phyloP scores from a whole-genome alignment of 1,140 invertebrate species.

The Neocloeon triangulifer region DNA sequence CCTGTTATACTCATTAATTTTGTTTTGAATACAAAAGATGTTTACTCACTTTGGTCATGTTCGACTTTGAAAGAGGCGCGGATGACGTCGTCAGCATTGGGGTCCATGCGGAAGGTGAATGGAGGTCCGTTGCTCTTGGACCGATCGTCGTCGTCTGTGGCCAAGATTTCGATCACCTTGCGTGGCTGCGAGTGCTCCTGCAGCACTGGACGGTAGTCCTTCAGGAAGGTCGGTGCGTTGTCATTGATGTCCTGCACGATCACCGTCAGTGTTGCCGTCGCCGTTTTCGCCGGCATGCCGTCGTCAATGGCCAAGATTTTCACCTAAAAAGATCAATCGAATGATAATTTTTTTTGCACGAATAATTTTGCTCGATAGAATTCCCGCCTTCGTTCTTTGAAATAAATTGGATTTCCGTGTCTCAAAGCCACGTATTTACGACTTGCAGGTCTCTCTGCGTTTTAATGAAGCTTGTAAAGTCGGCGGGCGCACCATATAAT shows the following conservation, averaged over 20 bases:
- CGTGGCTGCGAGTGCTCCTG: slow-evolving; percentile 72
- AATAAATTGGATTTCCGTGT: too few species aligned
- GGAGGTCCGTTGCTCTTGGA: slow-evolving; percentile 87
- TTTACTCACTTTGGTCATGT: slow-evolving; percentile 65
- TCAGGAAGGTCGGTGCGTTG: slow-evolving; percentile 72
- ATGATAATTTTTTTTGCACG: slow-evolving; percentile 1
- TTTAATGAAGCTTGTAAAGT: too few species aligned
- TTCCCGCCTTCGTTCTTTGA: too few species aligned
- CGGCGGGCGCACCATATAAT: too few species aligned
- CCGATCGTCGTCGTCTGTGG: slow-evolving; percentile 84
- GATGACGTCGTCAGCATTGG: slow-evolving; percentile 77
- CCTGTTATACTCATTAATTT: background rate
- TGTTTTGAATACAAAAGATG: too few species aligned
- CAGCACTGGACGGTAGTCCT: slow-evolving; percentile 79
- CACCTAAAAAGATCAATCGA: slow-evolving; percentile 25
- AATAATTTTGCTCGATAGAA: background rate
- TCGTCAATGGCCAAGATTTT: slow-evolving; percentile 92
- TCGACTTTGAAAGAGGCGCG: slow-evolving; percentile 83
- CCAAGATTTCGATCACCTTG: slow-evolving; percentile 74
- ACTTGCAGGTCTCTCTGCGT: too few species aligned
- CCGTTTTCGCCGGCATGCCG: slow-evolving; percentile 79
- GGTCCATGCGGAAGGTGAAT: slow-evolving; percentile 80
- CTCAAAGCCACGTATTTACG: too few species aligned
- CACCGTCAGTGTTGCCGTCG: slow-evolving; percentile 83
- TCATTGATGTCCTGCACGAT: slow-evolving; percentile 94